phyloP scores from a whole-genome alignment of 92 coral and sea anemone species.

The Plumapathes pennacea region DNA sequence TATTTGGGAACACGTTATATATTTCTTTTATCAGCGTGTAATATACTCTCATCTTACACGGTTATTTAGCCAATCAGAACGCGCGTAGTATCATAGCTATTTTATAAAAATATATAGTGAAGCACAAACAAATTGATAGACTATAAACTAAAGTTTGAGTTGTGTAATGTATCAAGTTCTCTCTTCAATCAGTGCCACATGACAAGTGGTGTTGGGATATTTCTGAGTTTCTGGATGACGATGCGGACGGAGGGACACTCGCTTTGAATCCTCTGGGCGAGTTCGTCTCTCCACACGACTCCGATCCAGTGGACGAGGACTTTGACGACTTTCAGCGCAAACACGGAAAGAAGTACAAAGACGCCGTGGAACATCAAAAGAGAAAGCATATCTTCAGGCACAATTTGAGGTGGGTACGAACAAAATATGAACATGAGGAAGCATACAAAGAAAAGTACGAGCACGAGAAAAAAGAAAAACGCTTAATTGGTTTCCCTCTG shows the following conservation, averaged over 20 bases:
- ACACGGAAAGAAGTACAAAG: conserved; percentile 68
- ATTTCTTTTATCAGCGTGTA: too few species aligned
- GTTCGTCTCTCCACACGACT: conserved; percentile 66
- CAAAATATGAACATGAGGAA: not conserved
- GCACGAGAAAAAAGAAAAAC: not conserved
- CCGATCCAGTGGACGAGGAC: conserved; percentile 71
- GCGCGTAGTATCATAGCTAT: too few species aligned
- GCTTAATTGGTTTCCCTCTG: not conserved
- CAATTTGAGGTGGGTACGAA: conserved; percentile 82
- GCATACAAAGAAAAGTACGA: not conserved
- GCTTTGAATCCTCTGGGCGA: conserved; percentile 90
- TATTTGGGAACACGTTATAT: too few species aligned
- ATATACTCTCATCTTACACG: too few species aligned
- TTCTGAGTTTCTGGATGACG: conserved; percentile 44
- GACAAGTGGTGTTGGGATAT: conserved; percentile 95
- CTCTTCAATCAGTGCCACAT: conserved; percentile 44
- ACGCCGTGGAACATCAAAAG: conserved; percentile 63
- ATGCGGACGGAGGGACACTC: conserved; percentile 52
- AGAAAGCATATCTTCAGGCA: conserved; percentile 93
- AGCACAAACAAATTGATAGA: not conserved
- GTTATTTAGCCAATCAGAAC: too few species aligned
- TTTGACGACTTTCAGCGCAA: conserved; percentile 62
- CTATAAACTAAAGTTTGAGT: too few species aligned
- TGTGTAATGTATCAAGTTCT: too few species aligned
- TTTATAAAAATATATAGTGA: not conserved